phyloP scores from a whole-genome alignment of 2,113 vertebrate species.

The Chauna torquata region DNA sequence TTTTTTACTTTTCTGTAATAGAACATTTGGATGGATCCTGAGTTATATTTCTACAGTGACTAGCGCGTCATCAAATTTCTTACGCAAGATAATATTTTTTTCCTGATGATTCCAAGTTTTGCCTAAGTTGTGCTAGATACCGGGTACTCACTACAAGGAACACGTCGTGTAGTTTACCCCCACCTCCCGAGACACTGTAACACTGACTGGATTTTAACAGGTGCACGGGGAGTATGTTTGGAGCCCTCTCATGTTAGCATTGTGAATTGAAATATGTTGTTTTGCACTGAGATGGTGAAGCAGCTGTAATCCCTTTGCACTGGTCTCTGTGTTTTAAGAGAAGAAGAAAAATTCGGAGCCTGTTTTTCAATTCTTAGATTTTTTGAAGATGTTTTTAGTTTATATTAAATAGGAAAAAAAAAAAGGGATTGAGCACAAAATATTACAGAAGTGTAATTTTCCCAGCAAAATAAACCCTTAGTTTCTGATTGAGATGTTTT shows the following conservation, averaged over 20 bases:
- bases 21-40: neutral
- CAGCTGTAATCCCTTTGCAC: neutral
- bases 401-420: neutral
- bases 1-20: neutral
- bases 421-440: neutral
- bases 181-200: neutral
- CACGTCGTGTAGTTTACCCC: neutral
- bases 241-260: neutral
- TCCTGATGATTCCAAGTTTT: neutral
- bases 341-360: neutral
- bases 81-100: neutral
- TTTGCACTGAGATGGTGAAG: neutral
- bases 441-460: neutral
- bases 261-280: neutral
- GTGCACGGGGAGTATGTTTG: neutral
- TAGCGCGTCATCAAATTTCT: neutral
- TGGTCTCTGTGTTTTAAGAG: neutral
- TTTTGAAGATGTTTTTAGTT: neutral
- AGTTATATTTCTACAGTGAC: neutral
- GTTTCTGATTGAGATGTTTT: neutral
- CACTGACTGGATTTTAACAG: accelerated
- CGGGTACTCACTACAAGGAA: neutral
- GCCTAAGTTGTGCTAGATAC: neutral
- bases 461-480: neutral
- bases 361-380: neutral